phyloP scores from a whole-genome alignment of 2,888 invertebrate species.

The Leucophora obtusa region DNA sequence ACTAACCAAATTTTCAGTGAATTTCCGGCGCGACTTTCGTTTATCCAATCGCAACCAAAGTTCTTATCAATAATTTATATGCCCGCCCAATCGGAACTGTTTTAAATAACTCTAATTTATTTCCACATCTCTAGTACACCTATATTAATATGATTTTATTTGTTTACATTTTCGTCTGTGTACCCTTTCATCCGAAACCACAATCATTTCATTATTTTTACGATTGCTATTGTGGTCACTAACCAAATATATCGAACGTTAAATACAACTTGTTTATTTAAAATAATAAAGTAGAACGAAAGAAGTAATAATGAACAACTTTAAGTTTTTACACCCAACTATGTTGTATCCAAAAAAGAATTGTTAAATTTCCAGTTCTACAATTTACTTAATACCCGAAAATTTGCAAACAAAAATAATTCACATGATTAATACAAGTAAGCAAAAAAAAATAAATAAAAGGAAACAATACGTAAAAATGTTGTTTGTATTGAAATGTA shows the following conservation, averaged over 20 bases:
- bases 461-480: not conserved
- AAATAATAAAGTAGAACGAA: conserved; percentile 8
- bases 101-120: too few relatives aligned
- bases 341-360: not conserved
- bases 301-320: not conserved
- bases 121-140: too few relatives aligned
- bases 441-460: too few relatives aligned
- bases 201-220: conserved; percentile 42
- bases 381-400: not conserved
- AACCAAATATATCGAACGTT: not conserved
- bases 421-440: not conserved
- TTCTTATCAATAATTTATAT: too few relatives aligned
- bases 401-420: not conserved
- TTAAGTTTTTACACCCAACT: not conserved
- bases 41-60: too few relatives aligned
- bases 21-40: too few relatives aligned
- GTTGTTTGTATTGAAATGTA: conserved; percentile 49
- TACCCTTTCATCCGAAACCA: conserved; percentile 23
- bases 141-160: not conserved
- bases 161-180: conserved; percentile 42
- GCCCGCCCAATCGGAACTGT: too few relatives aligned
- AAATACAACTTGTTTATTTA: not conserved
- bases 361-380: not conserved
- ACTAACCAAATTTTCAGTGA: too few relatives aligned
- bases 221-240: conserved; percentile 33